These are phyloP conservation scores for Drosophila limbata DNA, from an alignment of 2,888 invertebrate genomes.

Conservation along the genomic window DNA sequence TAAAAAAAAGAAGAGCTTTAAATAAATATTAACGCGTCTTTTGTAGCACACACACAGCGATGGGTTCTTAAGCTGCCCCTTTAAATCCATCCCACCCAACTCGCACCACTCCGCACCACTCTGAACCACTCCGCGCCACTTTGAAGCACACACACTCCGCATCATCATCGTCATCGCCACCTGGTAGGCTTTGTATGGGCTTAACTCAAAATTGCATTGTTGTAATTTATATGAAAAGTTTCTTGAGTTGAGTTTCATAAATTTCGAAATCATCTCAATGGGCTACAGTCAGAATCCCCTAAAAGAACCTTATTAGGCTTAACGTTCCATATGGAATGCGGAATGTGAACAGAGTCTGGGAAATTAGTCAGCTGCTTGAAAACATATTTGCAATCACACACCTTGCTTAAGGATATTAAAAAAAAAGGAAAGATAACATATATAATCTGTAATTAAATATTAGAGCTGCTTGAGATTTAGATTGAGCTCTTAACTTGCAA, in stretches of 20 bases:
- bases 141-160: not conserved
- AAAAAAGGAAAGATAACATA: no score
- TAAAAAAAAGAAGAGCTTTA: constrained; percentile 48
- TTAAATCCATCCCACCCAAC: constrained; percentile 4
- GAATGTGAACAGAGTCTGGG: not conserved
- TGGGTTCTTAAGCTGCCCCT: constrained; percentile 39
- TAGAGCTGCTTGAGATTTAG: no score
- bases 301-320: constrained; percentile 17
- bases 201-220: constrained; percentile 61
- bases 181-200: constrained; percentile 37
- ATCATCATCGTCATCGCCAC: constrained; percentile 2
- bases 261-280: constrained; percentile 22
- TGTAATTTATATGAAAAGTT: constrained; percentile 78
- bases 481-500: no score
- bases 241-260: constrained; percentile 39
- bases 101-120: not conserved
- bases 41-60: constrained; percentile 31
- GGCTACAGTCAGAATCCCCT: constrained; percentile 9
- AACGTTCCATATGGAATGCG: constrained; percentile 5
- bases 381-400: not conserved
- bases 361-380: constrained; percentile 20
- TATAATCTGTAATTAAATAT: no score
- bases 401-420: not conserved
- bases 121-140: not conserved
- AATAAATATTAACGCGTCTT: constrained; percentile 69